These are phyloP conservation scores for Gryllus longicercus DNA, from an alignment of 2,888 invertebrate species.

Conservation along the genomic window DNA sequence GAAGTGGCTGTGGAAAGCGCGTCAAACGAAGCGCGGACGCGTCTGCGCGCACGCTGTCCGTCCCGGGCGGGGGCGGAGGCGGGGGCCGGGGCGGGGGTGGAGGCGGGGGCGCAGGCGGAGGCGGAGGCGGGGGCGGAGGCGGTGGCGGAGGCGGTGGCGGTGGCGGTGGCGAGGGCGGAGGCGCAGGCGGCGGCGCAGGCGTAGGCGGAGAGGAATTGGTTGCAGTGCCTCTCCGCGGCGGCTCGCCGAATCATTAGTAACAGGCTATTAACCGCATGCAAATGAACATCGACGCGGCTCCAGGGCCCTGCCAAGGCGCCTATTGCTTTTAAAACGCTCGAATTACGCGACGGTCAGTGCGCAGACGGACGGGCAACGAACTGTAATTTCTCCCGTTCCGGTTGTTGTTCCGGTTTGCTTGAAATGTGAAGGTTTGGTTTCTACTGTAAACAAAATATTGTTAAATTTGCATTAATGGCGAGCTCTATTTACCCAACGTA, in stretches of 20 bases:
- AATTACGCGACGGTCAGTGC: background rate
- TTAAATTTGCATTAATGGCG: too few relatives aligned
- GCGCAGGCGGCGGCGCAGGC: too few relatives aligned
- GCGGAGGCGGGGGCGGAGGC: too few relatives aligned
- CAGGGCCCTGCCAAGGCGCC: background rate
- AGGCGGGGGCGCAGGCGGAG: background rate
- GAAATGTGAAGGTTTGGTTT: too few relatives aligned
- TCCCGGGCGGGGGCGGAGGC: too few relatives aligned
- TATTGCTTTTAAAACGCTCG: constrained; percentile 17
- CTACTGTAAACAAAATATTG: too few relatives aligned
- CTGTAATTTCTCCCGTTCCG: background rate
- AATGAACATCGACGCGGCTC: background rate
- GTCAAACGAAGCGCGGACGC: too few relatives aligned
- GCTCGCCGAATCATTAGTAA: background rate
- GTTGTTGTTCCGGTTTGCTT: background rate
- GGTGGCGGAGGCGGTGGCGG: too few relatives aligned
- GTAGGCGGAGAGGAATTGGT: background rate
- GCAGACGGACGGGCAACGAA: background rate
- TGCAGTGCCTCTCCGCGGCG: background rate
- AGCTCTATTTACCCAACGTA: too few relatives aligned
- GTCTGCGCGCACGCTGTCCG: too few relatives aligned
- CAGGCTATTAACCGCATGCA: background rate
- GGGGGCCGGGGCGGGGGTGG: background rate
- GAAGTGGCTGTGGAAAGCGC: too few relatives aligned
- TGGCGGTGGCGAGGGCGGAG: too few relatives aligned